Conservation (phyloP, 2,797 vertebrate genomes). For the Morelia viridis region DNA sequence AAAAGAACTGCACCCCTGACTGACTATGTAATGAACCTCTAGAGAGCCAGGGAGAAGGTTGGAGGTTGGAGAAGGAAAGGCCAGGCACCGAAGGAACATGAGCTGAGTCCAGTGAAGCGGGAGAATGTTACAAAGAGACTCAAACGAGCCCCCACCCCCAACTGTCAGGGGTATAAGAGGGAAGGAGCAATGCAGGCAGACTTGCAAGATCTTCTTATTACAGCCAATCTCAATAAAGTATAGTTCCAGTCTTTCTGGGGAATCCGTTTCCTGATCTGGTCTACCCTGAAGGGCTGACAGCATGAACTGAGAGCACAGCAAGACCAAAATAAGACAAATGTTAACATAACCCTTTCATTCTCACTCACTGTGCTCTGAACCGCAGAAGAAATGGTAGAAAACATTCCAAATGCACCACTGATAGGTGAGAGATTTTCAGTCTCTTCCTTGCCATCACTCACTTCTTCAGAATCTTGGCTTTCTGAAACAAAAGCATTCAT, state of each 20-base stretch:
- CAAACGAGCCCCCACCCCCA: neutral
- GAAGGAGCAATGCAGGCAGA: neutral
- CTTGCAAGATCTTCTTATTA: neutral
- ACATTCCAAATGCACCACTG: constrained; percentile 84
- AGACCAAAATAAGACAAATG: neutral
- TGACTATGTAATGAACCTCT: neutral
- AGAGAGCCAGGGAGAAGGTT: neutral
- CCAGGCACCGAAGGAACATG: neutral
- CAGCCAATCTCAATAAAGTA: neutral
- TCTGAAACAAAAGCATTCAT: constrained; percentile 40
- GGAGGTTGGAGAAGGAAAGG: neutral
- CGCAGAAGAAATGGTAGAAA: constrained; percentile 87
- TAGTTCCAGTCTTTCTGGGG: neutral
- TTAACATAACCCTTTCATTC: neutral
- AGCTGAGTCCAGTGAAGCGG: neutral
- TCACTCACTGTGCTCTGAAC: constrained; percentile 93
- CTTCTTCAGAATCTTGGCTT: constrained; percentile 51
- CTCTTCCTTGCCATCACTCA: constrained; percentile 38
- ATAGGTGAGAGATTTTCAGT: constrained; percentile 70
- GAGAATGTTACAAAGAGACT: neutral
- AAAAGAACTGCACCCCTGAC: neutral
- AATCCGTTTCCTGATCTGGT: neutral
- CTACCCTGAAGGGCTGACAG: neutral
- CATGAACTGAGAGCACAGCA: neutral
- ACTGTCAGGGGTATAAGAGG: neutral